Evolutionary conservation across 2,113 vertebrate genomes (phyloP), one percentile per base, ranked within the genome.

Genomic region (Haliaeetus leucogaster): DNA sequence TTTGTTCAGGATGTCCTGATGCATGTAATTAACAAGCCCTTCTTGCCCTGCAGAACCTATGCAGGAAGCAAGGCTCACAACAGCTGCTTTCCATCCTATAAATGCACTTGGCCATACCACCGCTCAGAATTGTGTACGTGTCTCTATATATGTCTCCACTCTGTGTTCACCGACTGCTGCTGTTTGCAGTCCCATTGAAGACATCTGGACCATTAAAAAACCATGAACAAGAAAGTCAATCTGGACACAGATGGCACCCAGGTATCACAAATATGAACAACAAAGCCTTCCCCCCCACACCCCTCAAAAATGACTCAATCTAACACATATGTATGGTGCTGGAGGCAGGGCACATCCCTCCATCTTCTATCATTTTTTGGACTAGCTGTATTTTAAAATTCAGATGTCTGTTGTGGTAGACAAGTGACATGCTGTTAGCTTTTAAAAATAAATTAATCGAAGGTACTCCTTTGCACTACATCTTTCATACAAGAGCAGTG

Each of bases 101-200:
- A 17, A n/a, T n/a, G 20, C 38, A 55, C 12, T 6, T 9, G 30
- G 50, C 38, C 50, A 20, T 6, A 9, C 9, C 29, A 10, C 30
- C 11, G 11, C 29, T 50, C 7, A 1, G 45, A 48, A 19, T 5
- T 12, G 10, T 2, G 17, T 17, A 40, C 3, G 0, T 32, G 34
- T 26, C 58, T 52, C 34, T 34, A 1, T 22, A 11, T 3, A 13
- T 1, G 4, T 22, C 63, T 25, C 48, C 10, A 7, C 29, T 20
- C 20, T 3, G 9, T 22, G 9, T 27, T 50, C 23, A 9, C 42
- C 1, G 0, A 16, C 7, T 32, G 40, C 32, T 62, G 52, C 59
- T 38, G 14, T 27, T 42, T 15, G 30, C 55, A 45, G 6, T 16
- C 38, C 32, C 62, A 56, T 0, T 32, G 22, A 52, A 58, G 22